Evolutionary conservation across 2,797 vertebrate species (phyloP).

Genomic region (Microctenopoma stevenorrisi): DNA sequence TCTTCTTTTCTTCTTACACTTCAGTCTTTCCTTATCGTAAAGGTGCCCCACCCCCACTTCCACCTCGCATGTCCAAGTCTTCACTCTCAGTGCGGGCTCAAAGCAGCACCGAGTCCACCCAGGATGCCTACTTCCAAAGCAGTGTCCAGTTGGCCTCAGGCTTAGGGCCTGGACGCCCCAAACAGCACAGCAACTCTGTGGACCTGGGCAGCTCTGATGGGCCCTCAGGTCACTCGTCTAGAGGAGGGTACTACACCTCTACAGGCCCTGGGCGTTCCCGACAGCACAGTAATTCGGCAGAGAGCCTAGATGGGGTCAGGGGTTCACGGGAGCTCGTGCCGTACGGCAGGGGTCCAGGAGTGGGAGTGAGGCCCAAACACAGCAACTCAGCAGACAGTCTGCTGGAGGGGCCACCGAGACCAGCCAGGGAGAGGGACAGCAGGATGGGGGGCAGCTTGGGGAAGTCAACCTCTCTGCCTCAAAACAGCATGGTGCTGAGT

Average conservation of each 20-base stretch:
- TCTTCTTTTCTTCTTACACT: slow-evolving; percentile 58
- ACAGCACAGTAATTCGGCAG: slow-evolving; percentile 94
- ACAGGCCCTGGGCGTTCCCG: slow-evolving; percentile 68
- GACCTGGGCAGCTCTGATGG: slow-evolving; percentile 79
- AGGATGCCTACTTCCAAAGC: slow-evolving; percentile 92
- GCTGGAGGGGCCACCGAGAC: slow-evolving; percentile 79
- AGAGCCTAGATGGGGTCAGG: slow-evolving; percentile 89
- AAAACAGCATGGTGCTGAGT: slow-evolving; percentile 88
- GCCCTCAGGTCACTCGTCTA: slow-evolving; percentile 75
- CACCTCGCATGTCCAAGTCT: slow-evolving; percentile 97
- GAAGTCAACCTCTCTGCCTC: slow-evolving; percentile 84
- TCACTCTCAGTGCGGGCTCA: slow-evolving; percentile 96
- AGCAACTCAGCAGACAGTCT: slow-evolving; percentile 91
- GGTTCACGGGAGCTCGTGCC: slow-evolving; percentile 76
- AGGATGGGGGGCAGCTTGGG: slow-evolving; percentile 79
- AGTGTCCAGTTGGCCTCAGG: slow-evolving; percentile 72
- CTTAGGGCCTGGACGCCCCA: slow-evolving; percentile 61
- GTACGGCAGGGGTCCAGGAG: slow-evolving; percentile 73
- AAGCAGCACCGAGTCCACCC: slow-evolving; percentile 98
- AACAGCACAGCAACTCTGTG: slow-evolving; percentile 92
- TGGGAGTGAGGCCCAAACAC: slow-evolving; percentile 84
- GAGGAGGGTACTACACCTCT: slow-evolving; percentile 78
- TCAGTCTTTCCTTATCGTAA: slow-evolving; percentile 97
- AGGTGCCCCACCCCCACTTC: slow-evolving; percentile 94
- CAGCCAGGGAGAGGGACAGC: slow-evolving; percentile 71